phyloP scores from a whole-genome alignment of 2,113 vertebrate genomes.

The Ailurus styani region DNA sequence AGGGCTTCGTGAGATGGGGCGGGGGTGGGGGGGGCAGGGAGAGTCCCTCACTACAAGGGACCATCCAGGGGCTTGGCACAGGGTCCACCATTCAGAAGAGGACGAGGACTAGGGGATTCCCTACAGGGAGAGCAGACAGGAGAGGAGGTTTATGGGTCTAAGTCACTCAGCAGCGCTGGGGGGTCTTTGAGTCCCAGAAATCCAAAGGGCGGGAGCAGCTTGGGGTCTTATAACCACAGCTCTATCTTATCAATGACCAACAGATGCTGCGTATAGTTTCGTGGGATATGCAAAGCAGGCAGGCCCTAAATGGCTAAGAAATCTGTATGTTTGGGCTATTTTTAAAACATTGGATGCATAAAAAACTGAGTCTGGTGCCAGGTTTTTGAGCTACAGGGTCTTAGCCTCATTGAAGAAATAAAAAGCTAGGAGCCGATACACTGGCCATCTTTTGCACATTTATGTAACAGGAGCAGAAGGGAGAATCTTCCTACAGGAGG shows the following conservation, averaged over 20 bases:
- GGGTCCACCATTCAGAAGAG: background rate
- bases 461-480: too few species aligned
- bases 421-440: background rate
- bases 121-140: rapidly evolving
- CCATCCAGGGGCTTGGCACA: background rate
- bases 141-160: background rate
- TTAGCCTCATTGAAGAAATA: background rate
- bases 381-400: background rate
- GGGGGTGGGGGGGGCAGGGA: too few species aligned
- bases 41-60: background rate
- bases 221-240: background rate
- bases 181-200: background rate
- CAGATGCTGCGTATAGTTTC: background rate
- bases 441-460: background rate
- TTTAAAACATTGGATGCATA: background rate
- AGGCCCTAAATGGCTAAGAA: background rate
- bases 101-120: background rate
- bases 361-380: background rate
- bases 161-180: background rate
- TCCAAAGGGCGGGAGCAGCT: background rate
- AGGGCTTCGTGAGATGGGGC: background rate
- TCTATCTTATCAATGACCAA: background rate
- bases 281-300: background rate
- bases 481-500: background rate
- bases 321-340: background rate